phyloP scores from a whole-genome alignment of 37 sponge, comb jelly and placozoan genomes.

The Spongilla lacustris region DNA sequence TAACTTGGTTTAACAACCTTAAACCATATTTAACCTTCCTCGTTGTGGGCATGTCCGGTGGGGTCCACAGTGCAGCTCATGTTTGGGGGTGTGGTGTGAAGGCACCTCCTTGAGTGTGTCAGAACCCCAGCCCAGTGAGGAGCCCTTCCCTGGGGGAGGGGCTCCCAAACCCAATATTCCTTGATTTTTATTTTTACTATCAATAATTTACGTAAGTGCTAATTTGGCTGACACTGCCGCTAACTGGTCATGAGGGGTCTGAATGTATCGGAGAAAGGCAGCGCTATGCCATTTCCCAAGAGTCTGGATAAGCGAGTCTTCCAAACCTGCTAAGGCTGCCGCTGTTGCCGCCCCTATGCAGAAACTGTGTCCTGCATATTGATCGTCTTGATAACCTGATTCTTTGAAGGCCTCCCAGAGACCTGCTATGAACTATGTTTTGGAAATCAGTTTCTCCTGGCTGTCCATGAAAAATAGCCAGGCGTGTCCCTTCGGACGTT shows the following conservation, averaged over 20 bases:
- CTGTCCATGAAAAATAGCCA: not conserved
- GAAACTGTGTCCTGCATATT: conserved; percentile 40
- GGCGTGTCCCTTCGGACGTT: not conserved
- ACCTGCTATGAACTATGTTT: not conserved
- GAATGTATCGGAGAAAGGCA: conserved; percentile 24
- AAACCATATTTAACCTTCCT: not conserved
- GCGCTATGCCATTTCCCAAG: conserved; percentile 31
- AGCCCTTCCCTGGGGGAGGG: not conserved
- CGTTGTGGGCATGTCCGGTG: not conserved
- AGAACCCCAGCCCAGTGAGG: conserved; percentile 1
- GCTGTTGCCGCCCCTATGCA: conserved; percentile 38
- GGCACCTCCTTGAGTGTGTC: not conserved
- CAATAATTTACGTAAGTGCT: not conserved
- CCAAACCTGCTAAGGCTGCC: conserved; percentile 23
- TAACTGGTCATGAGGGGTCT: not conserved
- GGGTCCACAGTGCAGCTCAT: not conserved
- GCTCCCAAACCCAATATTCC: not conserved
- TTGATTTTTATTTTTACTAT: not conserved
- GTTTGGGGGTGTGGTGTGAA: not conserved
- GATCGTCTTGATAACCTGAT: not conserved
- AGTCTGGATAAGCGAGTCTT: conserved; percentile 18
- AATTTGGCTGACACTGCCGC: conserved; percentile 2
- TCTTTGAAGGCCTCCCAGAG: conserved; percentile 5
- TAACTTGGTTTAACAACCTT: not conserved
- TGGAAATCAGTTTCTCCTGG: not conserved